Evolutionary conservation across 2,888 invertebrate species (phyloP).

Genomic region (Eugnorisma glareosa): DNA sequence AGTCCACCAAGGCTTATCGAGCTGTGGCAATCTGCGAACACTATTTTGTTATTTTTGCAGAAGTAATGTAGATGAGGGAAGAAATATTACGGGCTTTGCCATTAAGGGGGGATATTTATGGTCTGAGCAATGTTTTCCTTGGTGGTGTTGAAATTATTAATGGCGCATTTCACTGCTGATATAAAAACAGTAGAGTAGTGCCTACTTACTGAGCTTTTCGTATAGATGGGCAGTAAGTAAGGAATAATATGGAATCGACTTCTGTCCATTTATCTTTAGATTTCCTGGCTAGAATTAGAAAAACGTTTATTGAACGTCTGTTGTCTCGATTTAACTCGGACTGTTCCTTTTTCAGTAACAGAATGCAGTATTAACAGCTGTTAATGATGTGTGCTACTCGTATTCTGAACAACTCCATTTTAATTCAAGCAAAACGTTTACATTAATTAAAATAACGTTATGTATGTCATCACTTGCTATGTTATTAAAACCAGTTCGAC

Average conservation of each 20-base stretch:
- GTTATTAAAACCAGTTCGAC: background rate
- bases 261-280: conserved; percentile 37
- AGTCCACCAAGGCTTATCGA: conserved; percentile 82
- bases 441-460: background rate
- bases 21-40: conserved; percentile 82
- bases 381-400: background rate
- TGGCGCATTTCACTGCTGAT: conserved; percentile 73
- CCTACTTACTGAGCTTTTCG: conserved; percentile 43
- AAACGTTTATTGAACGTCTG: conserved; percentile 30
- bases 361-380: conserved; percentile 12
- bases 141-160: conserved; percentile 84
- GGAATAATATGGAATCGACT: background rate
- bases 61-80: conserved; percentile 86
- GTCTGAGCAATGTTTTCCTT: conserved; percentile 76
- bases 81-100: conserved; percentile 83
- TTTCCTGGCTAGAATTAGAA: conserved; percentile 11
- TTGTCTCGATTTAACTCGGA: conserved; percentile 16
- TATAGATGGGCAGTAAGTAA: conserved; percentile 18
- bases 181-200: conserved; percentile 62
- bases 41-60: conserved; percentile 88
- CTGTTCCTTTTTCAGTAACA: conserved; percentile 25
- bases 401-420: background rate
- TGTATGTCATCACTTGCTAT: background rate
- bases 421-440: background rate
- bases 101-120: conserved; percentile 84